Conservation (phyloP, 1,140 invertebrate species). For the Trichonephila clavata region DNA sequence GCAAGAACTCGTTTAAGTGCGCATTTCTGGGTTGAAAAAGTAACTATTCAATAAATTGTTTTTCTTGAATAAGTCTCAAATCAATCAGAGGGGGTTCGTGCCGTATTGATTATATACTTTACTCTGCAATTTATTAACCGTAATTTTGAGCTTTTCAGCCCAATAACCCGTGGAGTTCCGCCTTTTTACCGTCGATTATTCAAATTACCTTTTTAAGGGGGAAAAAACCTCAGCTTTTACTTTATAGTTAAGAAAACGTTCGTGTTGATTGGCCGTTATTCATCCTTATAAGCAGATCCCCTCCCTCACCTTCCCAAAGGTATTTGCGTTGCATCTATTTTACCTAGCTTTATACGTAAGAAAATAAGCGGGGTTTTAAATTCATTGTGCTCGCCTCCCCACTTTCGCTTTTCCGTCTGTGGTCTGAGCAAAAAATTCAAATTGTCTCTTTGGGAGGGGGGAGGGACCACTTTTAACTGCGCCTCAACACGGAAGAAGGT, state of each 20-base stretch:
- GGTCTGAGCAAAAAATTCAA: constrained; percentile 34
- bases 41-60: no score
- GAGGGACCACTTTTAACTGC: constrained; percentile 49
- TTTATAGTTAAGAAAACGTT: background rate
- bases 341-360: background rate
- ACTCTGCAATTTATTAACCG: no score
- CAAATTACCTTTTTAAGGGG: no score
- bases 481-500: constrained; percentile 52
- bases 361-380: background rate
- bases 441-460: background rate
- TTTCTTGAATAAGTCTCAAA: no score
- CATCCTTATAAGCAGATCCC: background rate
- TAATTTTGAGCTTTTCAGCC: no score
- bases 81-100: no score
- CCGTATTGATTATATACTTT: no score
- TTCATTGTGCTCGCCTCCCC: background rate
- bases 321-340: constrained; percentile 11
- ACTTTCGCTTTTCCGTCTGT: background rate
- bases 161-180: no score
- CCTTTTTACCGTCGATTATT: no score
- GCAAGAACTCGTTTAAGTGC: no score
- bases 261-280: constrained; percentile 58
- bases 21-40: no score
- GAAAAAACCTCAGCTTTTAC: no score
- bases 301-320: background rate